Conservation (phyloP, 2,888 invertebrate species). For the Eristalis pertinax region DNA sequence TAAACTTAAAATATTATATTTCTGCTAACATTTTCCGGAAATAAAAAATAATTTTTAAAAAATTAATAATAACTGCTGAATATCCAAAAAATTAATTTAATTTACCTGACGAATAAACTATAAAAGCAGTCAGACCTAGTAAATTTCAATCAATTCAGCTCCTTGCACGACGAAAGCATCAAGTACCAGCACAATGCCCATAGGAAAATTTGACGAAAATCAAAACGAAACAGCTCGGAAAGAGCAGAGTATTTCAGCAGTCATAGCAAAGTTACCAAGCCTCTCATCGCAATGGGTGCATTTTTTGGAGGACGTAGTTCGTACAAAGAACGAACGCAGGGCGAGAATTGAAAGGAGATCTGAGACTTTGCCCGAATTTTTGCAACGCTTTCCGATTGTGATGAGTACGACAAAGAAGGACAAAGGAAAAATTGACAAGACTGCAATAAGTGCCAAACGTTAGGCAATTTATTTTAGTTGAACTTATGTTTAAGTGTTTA, state of each 20-base stretch:
- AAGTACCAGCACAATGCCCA: neutral
- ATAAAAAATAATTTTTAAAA: neutral
- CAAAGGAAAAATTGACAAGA: neutral
- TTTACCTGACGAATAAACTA: neutral
- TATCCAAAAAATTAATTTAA: neutral
- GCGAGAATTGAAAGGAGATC: neutral
- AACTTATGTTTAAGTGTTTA: too few species aligned
- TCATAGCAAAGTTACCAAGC: neutral
- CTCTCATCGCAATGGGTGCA: constrained; percentile 16
- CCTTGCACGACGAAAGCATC: neutral
- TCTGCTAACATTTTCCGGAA: neutral
- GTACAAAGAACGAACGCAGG: neutral
- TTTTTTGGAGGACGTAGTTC: neutral
- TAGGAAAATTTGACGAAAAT: constrained; percentile 10
- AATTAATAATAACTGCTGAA: neutral
- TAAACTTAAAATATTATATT: too few species aligned
- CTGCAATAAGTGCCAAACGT: neutral
- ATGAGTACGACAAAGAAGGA: neutral
- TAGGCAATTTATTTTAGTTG: neutral
- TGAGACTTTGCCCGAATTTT: constrained; percentile 2
- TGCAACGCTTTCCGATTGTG: constrained; percentile 18
- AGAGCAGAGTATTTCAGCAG: neutral
- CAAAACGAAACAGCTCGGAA: neutral
- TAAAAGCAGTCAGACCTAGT: neutral
- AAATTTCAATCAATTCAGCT: neutral